Evolutionary conservation across 2,888 invertebrate genomes (phyloP), one percentile per base, ranked within the genome.

Genomic region (Philonicus albiceps): DNA sequence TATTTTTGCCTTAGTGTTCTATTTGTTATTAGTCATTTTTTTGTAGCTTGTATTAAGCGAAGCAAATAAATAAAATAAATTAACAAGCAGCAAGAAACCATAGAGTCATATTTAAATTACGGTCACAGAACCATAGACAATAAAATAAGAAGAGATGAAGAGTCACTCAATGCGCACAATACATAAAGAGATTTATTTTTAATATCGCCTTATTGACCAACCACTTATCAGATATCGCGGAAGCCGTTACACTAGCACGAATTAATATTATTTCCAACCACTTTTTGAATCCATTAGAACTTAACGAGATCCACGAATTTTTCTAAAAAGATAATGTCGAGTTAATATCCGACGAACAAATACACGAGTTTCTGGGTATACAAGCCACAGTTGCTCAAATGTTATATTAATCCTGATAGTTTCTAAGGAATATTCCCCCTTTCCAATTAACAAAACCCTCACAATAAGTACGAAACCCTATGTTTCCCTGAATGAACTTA

Each of bases 221-320:
- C 40, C 37, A 76, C 22, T 40, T 76, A 37, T 34, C 76, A 16
- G 34, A 76, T 19, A 37, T 76, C n/a, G 76, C 37, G 16, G 76
- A 76, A 37, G 22, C 76, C n/a, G 40, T 76, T 37, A 37, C 37
- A 13, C 37, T 76, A 8, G 76, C 37, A 22, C 76, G 37, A n/a
- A 34, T 76, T 7, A 76, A 76, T 76, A 76, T 40, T 76, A 76
- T 76, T n/a, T 76, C 76, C 6, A 76, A 76, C 37, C 76, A 76
- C 11, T 40, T 37, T 13, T 22, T 76, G 1, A 37, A 22, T 19
- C 22, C 37, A 37, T 37, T 16, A 13, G 37, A n/a, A n/a, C n/a
- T n/a, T n/a, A n/a, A n/a, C n/a, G n/a, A n/a, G n/a, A n/a, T n/a
- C n/a, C n/a, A n/a, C 13, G 8, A 43, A 8, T 43, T 43, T 16